Percentiles rank a stretch among this genome's conserved stretches.
These are phyloP conservation scores for Notechis scutatus DNA, from an alignment of 2,113 vertebrate genomes.

Conservation along the genomic window DNA sequence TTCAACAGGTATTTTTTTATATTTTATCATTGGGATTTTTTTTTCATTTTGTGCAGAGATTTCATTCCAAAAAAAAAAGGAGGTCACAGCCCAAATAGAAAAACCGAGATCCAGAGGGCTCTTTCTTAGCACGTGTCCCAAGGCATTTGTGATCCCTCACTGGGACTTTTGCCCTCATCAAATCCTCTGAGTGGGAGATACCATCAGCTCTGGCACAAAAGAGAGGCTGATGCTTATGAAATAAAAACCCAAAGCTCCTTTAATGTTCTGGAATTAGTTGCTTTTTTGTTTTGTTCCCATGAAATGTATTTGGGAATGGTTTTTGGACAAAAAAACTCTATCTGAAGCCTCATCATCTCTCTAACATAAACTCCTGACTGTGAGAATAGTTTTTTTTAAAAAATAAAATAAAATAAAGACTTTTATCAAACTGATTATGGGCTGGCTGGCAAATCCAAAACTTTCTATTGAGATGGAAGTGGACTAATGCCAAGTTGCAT, in stretches of 20 bases:
- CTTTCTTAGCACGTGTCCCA: too few species aligned
- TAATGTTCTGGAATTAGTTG: not conserved
- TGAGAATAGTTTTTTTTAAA: not conserved
- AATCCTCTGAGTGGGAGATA: not conserved
- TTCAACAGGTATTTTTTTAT: accelerated
- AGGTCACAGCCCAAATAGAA: accelerated
- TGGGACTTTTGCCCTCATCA: not conserved
- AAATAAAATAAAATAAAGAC: not conserved
- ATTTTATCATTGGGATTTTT: not conserved
- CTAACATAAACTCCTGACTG: not conserved
- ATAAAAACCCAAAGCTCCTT: not conserved
- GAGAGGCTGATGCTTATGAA: not conserved
- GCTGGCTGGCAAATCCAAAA: not conserved
- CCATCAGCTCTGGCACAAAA: not conserved
- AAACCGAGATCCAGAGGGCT: not conserved
- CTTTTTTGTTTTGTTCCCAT: not conserved
- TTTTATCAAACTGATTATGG: not conserved
- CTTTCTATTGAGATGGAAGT: not conserved
- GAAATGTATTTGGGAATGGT: not conserved
- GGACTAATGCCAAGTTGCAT: not conserved
- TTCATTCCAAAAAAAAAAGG: not conserved
- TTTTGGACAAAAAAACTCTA: not conserved
- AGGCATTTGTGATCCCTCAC: too few species aligned
- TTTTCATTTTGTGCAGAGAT: accelerated
- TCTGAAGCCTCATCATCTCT: not conserved